Conservation (phyloP, 37 sponge, comb jelly and placozoan species). For the Cladorhizidae sp. region DNA sequence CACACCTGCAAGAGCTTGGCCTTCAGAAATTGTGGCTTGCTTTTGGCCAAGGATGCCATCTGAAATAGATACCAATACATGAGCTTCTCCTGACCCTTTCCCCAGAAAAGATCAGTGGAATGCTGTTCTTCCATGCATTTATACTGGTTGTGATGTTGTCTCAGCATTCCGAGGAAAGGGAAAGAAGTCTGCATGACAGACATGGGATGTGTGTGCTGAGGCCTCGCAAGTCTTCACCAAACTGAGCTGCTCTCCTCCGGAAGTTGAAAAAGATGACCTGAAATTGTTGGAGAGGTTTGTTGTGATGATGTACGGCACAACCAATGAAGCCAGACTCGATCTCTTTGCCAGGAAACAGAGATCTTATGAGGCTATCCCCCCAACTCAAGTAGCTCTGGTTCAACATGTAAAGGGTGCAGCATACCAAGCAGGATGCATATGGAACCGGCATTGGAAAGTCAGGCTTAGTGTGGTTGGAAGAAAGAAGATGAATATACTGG, state of each 20-base stretch:
- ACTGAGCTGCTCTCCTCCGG: background rate
- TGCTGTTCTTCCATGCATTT: background rate
- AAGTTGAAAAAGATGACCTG: background rate
- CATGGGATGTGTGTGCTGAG: background rate
- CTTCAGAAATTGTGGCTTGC: background rate
- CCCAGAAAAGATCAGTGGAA: background rate
- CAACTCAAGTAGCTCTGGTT: conserved; percentile 5
- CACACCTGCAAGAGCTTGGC: background rate
- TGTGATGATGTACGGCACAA: background rate
- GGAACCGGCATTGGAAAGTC: too few relatives aligned
- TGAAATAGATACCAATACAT: background rate
- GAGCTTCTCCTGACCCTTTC: background rate
- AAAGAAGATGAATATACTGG: too few relatives aligned
- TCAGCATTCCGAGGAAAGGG: background rate
- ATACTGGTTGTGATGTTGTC: conserved; percentile 3
- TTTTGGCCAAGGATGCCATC: conserved; percentile 1
- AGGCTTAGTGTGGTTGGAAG: too few relatives aligned
- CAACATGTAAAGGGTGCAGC: background rate
- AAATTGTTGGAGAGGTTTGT: background rate
- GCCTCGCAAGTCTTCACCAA: background rate
- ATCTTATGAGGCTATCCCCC: background rate
- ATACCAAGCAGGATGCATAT: conserved; percentile 16
- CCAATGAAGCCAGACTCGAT: background rate
- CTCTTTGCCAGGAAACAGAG: conserved; percentile 2
- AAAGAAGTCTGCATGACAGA: conserved; percentile 1